Base-by-base conservation (phyloP, 2,888 invertebrate genomes). In the Morpho helenor region DNA sequence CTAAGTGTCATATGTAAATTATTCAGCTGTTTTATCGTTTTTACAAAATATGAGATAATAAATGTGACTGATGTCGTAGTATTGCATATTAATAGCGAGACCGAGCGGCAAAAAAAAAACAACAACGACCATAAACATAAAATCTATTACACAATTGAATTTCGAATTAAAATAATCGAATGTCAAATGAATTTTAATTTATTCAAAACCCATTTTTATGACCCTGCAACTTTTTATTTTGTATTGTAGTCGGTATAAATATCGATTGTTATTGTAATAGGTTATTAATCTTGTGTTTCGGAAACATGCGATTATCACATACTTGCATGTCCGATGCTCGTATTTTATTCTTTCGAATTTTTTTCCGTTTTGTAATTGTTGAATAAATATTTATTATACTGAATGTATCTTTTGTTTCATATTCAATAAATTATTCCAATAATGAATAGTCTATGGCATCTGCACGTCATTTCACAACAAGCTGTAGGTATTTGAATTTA, bases 171-270 rank as follows among this genome's bases (percentile, higher is more conserved):
- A 64, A 58, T 51, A 64, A 59, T 55, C 52, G 52, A 60, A 58
- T 56, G 57, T 59, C 52, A 63, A 65, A 62, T 54, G 55, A 50
- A 66, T 9, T 70, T 79, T 87, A 89, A 89, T 88, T 84, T 86
- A 88, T 89, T 87, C 90, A 85, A 16, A 82, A 80, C 82, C 82
- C 80, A 74, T 79, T 82, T 89, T 89, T 89, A 90, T 88, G 82
- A 85, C 79, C 88, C 88, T 87, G 66, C 76, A 89, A 89, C 76
- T 80, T 79, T 83, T 81, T 63, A 65, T 67, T 79, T 76, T 79
- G 71, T 70, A 50, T 66, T 62, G 62, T 63, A 62, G 66, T 71
- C 65, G 52, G 71, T 68, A 68, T 65, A 67, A 62, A 56, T 50
- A 57, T 59, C 57, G 68, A 74, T 85, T 85, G 82, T 84, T 75